A percentile compares a stretch with the other conserved stretches of the same genome.
These are phyloP conservation scores for Metallyticus violacea DNA, from an alignment of 2,888 invertebrate genomes.

Conservation along the genomic window DNA sequence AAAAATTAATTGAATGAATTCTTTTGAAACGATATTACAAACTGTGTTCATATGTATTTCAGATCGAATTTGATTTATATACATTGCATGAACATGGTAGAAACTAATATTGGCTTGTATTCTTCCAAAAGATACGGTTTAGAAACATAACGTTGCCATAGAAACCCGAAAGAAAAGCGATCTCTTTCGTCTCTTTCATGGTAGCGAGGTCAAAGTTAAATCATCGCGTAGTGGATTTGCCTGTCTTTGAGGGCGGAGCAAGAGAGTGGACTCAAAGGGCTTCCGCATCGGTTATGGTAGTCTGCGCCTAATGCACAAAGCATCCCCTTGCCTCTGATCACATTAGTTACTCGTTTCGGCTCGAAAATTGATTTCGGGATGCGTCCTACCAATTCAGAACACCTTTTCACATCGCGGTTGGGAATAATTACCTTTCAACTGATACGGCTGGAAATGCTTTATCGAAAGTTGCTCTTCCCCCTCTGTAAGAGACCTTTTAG, in stretches of 20 bases:
- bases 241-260: not conserved
- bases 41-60: no score
- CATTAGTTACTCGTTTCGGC: not conserved
- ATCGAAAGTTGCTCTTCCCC: not conserved
- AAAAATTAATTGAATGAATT: no score
- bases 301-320: not conserved
- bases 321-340: not conserved
- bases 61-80: no score
- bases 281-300: not conserved
- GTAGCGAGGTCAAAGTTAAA: not conserved
- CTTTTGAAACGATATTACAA: no score
- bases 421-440: not conserved
- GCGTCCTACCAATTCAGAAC: not conserved
- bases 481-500: not conserved
- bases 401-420: not conserved
- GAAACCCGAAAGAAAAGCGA: not conserved
- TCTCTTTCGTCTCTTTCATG: not conserved
- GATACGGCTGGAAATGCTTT: not conserved
- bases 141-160: not conserved
- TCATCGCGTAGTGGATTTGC: no score
- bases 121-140: no score
- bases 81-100: no score
- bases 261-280: not conserved
- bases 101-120: no score
- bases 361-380: not conserved